Evolutionary conservation across 2,888 invertebrate genomes (phyloP).

Genomic region (Heteropelma amictum): DNA sequence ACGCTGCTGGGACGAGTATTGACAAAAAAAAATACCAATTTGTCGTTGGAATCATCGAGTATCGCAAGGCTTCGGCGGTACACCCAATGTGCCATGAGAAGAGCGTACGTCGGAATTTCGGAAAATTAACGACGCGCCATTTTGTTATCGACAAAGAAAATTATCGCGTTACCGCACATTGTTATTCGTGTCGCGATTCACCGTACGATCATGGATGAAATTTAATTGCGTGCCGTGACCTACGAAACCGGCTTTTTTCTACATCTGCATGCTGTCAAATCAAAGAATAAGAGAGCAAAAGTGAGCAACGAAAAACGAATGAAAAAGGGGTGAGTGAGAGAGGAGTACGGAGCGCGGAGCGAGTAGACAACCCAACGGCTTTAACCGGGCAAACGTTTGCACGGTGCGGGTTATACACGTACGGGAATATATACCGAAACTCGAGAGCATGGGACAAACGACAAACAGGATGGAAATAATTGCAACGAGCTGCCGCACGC

Average conservation of each 20-base stretch:
- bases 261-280: neutral
- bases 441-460: constrained; percentile 57
- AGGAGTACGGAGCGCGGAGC: neutral
- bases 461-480: constrained; percentile 66
- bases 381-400: constrained; percentile 52
- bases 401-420: constrained; percentile 32
- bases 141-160: no score
- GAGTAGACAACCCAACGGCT: constrained; percentile 19
- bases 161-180: neutral
- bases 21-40: no score
- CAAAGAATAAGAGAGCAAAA: constrained; percentile 25
- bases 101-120: no score
- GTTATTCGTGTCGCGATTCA: neutral
- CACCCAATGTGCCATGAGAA: no score
- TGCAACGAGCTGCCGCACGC: constrained; percentile 59
- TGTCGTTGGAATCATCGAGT: no score
- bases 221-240: constrained; percentile 8
- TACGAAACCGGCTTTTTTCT: neutral
- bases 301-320: neutral
- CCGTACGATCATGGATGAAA: constrained; percentile 11
- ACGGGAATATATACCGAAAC: constrained; percentile 30
- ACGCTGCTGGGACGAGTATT: no score
- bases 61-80: no score
- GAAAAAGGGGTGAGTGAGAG: neutral
- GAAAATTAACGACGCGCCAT: no score